phyloP scores from a whole-genome alignment of 2,113 vertebrate genomes.

The Sarotherodon lohbergeri region DNA sequence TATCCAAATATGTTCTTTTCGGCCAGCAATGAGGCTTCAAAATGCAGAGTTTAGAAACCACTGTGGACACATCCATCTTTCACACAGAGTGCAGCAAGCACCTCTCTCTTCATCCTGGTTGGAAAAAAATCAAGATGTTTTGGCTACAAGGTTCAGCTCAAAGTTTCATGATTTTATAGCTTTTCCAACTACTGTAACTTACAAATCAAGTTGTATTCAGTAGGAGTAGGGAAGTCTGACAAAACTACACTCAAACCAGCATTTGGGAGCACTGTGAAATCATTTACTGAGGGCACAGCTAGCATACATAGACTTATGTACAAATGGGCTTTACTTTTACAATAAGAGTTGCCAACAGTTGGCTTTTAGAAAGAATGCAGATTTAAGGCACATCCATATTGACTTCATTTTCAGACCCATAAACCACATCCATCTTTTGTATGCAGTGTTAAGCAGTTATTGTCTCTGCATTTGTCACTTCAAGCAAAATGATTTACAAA shows the following conservation, averaged over 20 bases:
- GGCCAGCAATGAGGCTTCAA: neutral
- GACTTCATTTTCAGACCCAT: neutral
- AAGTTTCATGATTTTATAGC: neutral
- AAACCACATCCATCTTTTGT: neutral
- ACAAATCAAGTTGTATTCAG: neutral
- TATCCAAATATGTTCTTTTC: neutral
- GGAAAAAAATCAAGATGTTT: neutral
- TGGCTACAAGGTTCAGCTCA: neutral
- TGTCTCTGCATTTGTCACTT: neutral
- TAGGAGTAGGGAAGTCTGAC: neutral
- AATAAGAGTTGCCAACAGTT: neutral
- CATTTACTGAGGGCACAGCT: neutral
- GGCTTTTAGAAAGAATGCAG: neutral
- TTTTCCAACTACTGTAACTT: neutral
- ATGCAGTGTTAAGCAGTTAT: neutral
- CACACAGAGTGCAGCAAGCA: neutral
- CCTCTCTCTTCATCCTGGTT: neutral
- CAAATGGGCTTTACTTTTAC: neutral
- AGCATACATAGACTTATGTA: neutral
- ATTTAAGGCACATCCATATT: neutral
- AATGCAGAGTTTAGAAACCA: neutral
- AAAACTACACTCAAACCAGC: neutral
- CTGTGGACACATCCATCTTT: neutral
- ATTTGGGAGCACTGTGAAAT: neutral
- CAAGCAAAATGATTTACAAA: neutral